Evolutionary conservation across 2,113 vertebrate species (phyloP), one percentile per base, ranked within the genome.

Genomic region (Enhydra lutris): DNA sequence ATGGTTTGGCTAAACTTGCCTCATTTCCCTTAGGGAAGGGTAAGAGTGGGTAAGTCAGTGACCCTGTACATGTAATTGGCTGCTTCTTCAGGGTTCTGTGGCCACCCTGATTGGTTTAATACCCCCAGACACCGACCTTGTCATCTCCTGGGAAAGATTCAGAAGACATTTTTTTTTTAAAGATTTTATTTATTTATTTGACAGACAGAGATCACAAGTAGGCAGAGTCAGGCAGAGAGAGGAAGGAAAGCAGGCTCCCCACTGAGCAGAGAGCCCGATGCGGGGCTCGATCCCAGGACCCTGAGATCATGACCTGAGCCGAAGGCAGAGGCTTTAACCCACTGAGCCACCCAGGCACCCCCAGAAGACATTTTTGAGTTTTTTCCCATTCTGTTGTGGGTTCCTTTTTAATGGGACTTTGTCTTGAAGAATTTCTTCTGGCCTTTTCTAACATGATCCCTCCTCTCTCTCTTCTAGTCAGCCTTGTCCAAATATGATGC

Each of bases 401-500:
- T 95, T 97, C 96, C 91, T 94, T 96, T 96, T 67, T 91, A 80
- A 97, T 96, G 78, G 94, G 52, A 95, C 12, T 71, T 89, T 91
- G n/a, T 96, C 76, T 57, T 91, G 76, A 73, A 42, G 21, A 85
- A 42, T 85, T 94, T 92, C 39, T 96, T 90, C 31, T 96, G 76
- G 59, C 74, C 89, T 97, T 87, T 90, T 91, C 96, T 98, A 98
- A 99, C 90, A 2, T 65, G 42, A 93, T 69, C 69, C 95, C 93
- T 97, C 92, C 94, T 97, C 95, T 97, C 97, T 98, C 74, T 98
- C 94, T 98, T 98, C 84, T 99, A 99, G 99, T 99, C 99, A 73
- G 99, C 99, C 92, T 99, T 99, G 97, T 99, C 99, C 96, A 99
- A 99, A 98, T 99, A 99, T 42, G 99, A 99, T 99, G 99, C 99